phyloP scores from a whole-genome alignment of 2,888 invertebrate genomes.

The Dendrolimus houi region DNA sequence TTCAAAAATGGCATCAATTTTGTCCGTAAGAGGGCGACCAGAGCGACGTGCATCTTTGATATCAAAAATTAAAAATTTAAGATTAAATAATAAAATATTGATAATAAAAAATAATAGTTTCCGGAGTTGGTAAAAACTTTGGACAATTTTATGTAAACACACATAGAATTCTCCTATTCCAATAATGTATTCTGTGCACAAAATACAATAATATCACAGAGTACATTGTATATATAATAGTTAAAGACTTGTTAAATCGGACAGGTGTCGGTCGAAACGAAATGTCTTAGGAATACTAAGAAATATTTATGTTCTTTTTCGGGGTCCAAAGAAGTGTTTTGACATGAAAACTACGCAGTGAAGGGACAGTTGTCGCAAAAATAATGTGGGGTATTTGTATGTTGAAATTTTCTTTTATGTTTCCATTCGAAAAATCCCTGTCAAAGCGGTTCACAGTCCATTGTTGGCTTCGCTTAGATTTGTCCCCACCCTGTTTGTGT shows the following conservation, averaged over 20 bases:
- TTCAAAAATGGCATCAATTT: no score
- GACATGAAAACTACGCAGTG: constrained; percentile 18
- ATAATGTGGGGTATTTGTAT: constrained; percentile 33
- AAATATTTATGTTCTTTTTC: neutral
- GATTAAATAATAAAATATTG: no score
- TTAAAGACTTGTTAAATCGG: neutral
- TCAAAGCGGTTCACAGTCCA: constrained; percentile 23
- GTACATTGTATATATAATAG: no score
- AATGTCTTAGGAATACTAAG: neutral
- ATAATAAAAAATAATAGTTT: no score
- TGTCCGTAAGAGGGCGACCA: no score
- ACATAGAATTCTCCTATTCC: no score
- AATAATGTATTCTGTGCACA: no score
- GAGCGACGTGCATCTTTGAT: no score
- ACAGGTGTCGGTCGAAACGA: neutral
- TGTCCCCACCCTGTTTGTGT: constrained; percentile 30
- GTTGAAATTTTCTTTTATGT: constrained; percentile 41
- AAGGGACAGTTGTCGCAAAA: constrained; percentile 25
- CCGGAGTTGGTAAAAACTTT: no score
- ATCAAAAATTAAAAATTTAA: no score
- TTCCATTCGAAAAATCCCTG: constrained; percentile 29
- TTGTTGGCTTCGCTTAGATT: constrained; percentile 38
- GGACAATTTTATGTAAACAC: no score
- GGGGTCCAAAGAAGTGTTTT: constrained; percentile 4
- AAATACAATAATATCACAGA: no score